A percentile compares a stretch with the other conserved stretches of the same genome.
Conservation (phyloP, 2,888 invertebrate species). For the Caenorhabditis sp. region DNA sequence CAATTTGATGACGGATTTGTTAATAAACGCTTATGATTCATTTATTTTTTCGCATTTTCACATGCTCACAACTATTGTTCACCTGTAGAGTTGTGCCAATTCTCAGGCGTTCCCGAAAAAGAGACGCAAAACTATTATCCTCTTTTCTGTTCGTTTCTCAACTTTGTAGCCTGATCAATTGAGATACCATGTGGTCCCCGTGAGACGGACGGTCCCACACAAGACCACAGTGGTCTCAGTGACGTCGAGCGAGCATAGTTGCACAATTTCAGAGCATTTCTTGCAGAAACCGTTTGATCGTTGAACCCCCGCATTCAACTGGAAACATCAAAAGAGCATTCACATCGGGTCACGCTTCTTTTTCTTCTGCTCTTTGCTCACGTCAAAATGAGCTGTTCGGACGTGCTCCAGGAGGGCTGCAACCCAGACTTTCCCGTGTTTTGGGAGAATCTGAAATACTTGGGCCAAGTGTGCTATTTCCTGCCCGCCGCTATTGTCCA, state of each 20-base stretch:
- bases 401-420: slow-evolving; percentile 7
- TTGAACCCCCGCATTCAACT: no score
- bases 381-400: slow-evolving; percentile 3
- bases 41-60: not conserved
- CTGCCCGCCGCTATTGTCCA: slow-evolving; percentile 22
- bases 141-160: no score
- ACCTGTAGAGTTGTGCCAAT: not conserved
- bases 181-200: slow-evolving; percentile 23
- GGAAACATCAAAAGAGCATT: no score
- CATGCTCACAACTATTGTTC: not conserved
- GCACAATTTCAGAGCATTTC: no score
- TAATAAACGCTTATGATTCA: not conserved
- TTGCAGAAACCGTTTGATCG: no score
- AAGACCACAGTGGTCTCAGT: slow-evolving; percentile 28
- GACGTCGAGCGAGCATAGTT: slow-evolving; percentile 10
- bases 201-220: not conserved
- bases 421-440: not conserved
- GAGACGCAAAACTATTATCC: no score
- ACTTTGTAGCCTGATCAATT: no score
- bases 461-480: slow-evolving; percentile 34
- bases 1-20: not conserved
- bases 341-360: no score
- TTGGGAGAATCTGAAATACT: slow-evolving; percentile 43
- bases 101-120: not conserved
- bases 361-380: not conserved